Evolutionary conservation across 2,797 vertebrate species (phyloP), one percentile per base, ranked within the genome.

Genomic region (Chaetophractus vellerosus): DNA sequence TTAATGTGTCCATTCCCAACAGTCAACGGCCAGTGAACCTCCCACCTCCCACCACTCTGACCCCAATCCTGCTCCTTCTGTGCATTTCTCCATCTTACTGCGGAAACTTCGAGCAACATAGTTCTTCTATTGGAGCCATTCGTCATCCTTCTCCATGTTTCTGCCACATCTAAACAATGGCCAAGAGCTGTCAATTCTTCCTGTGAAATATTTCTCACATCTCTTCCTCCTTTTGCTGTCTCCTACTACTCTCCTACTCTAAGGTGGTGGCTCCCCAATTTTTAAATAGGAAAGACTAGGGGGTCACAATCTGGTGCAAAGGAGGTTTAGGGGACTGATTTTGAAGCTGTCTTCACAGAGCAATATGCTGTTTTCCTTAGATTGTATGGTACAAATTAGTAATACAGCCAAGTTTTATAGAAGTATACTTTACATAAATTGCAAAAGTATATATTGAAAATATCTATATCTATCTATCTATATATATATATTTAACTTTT

Each of bases 341-440:
- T 87, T 71, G 26, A 93, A 91, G 64, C 19, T 75, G 7, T 15
- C 55, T 59, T 52, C 63, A 63, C 0, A 66, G 14, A 81, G 68
- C 16, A 84, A 94, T 78, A 76, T 38, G 38, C 48, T 33, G 15
- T 31, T 86, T 89, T 88, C 87, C 75, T 88, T 64, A 76, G 74
- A 50, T 10, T 80, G 23, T 55, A 36, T 80, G 28, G 90, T 92
- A 52, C 4, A 52, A 66, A 84, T 68, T 41, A 86, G 50, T 36
- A 78, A 72, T 48, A 36, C 1, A 68, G 64, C 28, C 28, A 79
- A 69, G 12, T 52, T 88, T 92, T 84, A 48, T 41, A 14, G 72
- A 59, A 88, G 33, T n/a, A 28, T 21, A 33, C 36, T 55, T 89
- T 31, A 48, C 26, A 71, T 74, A 87, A 85, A 28, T 26, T 74